Percentiles rank a stretch among this genome's conserved stretches.
phyloP scores from a whole-genome alignment of 2,797 vertebrate genomes.

The Sebastes dallii region DNA sequence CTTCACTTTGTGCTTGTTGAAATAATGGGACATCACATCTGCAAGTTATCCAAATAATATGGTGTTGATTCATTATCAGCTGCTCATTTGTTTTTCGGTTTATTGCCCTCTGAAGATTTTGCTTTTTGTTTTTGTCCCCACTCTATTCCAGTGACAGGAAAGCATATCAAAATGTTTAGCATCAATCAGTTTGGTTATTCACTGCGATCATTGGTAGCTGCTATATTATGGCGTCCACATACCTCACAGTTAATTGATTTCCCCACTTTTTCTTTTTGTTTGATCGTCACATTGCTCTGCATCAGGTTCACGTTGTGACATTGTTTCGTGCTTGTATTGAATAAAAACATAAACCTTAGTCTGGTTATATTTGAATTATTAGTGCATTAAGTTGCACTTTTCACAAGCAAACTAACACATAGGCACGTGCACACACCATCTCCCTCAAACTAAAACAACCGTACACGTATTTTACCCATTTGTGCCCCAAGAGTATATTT shows the following conservation, averaged over 20 bases:
- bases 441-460: background rate
- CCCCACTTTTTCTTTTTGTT: background rate
- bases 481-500: too few relatives aligned
- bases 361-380: background rate
- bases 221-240: background rate
- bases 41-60: slow-evolving; percentile 11
- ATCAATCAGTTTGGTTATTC: background rate
- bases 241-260: background rate
- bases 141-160: background rate
- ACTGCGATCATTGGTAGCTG: background rate
- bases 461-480: background rate
- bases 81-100: background rate
- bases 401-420: background rate
- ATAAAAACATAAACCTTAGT: background rate
- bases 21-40: slow-evolving; percentile 9
- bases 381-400: background rate
- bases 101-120: background rate
- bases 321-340: background rate
- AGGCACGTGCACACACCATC: background rate
- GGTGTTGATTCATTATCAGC: background rate
- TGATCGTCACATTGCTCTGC: background rate
- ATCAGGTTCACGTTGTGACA: background rate
- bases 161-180: background rate
- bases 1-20: background rate
- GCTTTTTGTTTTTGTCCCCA: background rate